Conservation (phyloP, 2,113 vertebrate species). For the Ochotona curzoniae region DNA sequence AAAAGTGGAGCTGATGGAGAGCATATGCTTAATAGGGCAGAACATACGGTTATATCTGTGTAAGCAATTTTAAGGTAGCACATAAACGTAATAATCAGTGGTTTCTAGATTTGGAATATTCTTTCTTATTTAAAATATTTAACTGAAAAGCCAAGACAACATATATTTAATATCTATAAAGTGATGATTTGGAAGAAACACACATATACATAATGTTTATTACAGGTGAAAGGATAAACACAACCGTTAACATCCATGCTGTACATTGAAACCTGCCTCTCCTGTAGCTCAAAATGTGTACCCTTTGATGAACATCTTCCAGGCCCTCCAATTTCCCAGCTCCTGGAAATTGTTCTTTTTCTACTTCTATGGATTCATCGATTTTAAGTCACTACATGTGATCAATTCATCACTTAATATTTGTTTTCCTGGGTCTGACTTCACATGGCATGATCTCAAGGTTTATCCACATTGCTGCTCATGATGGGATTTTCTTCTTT, state of each 20-base stretch:
- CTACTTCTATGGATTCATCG: background rate
- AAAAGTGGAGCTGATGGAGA: background rate
- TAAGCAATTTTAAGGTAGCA: too few relatives aligned
- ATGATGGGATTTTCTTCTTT: background rate
- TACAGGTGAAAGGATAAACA: background rate
- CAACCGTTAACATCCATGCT: background rate
- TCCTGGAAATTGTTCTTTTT: background rate
- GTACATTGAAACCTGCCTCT: background rate
- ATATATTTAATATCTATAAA: background rate
- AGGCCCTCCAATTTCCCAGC: background rate
- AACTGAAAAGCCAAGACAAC: background rate
- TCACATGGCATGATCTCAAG: background rate
- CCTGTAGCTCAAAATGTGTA: background rate
- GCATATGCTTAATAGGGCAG: background rate
- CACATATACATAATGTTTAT: background rate
- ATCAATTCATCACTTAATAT: background rate
- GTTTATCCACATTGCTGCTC: background rate
- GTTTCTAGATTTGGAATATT: too few relatives aligned
- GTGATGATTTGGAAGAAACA: background rate
- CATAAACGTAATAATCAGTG: too few relatives aligned
- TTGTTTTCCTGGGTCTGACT: background rate
- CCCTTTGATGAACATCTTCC: background rate
- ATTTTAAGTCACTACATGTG: background rate
- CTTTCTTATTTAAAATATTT: background rate
- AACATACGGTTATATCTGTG: background rate